Percentiles rank a stretch among this genome's conserved stretches.
Conservation (phyloP, 2,888 invertebrate genomes). For the Euproctis similis region DNA sequence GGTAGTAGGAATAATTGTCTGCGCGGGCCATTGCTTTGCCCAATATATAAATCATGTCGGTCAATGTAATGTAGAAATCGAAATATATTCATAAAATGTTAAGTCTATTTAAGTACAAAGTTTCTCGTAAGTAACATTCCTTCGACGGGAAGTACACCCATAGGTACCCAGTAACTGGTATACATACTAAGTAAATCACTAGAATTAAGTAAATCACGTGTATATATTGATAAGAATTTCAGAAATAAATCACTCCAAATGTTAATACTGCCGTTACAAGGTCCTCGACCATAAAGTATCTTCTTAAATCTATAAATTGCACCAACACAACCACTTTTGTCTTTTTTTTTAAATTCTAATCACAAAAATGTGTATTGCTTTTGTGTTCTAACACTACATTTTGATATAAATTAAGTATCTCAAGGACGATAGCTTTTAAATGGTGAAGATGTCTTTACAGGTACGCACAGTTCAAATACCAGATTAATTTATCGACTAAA, state of each 20-base stretch:
- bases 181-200: background rate
- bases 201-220: conserved; percentile 1
- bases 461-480: no score
- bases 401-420: conserved; percentile 35
- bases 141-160: background rate
- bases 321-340: conserved; percentile 71
- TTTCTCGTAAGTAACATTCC: background rate
- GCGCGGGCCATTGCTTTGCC: no score
- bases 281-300: conserved; percentile 48
- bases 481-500: no score
- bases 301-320: conserved; percentile 68
- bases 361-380: conserved; percentile 67
- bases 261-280: conserved; percentile 21
- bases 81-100: no score
- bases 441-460: conserved; percentile 9
- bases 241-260: conserved; percentile 11
- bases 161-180: background rate
- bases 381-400: conserved; percentile 31
- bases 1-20: no score
- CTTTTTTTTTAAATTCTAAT: conserved; percentile 67
- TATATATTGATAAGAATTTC: conserved; percentile 2
- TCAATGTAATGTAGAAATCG: no score
- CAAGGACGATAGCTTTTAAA: conserved; percentile 16
- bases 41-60: no score
- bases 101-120: conserved; percentile 12